A percentile compares a stretch with the other conserved stretches of the same genome.
Conservation (phyloP, 2,113 vertebrate genomes). For the Poecilia latipinna region DNA sequence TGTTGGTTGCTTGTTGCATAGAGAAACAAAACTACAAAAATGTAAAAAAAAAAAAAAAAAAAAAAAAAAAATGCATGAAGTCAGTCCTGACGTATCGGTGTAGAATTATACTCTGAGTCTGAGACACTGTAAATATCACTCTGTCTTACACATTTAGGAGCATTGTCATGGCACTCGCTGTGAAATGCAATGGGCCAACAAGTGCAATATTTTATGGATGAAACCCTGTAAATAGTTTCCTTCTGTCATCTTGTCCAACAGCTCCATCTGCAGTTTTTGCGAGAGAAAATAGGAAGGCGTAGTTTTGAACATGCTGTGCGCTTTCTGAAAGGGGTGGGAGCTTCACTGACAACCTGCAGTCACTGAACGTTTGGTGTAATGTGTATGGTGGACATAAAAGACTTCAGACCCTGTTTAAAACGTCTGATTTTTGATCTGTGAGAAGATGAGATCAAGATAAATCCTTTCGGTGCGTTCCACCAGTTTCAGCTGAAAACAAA, state of each 20-base stretch:
- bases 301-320: slow-evolving; percentile 43
- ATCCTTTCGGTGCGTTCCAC: not conserved
- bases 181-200: slow-evolving; percentile 97
- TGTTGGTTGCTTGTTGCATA: slow-evolving; percentile 59
- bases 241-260: slow-evolving; percentile 76
- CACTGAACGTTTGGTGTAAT: slow-evolving; percentile 34
- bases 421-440: not conserved
- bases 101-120: slow-evolving; percentile 81
- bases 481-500: not conserved
- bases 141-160: slow-evolving; percentile 77
- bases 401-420: not conserved
- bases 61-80: slow-evolving; percentile 85
- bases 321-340: slow-evolving; percentile 30
- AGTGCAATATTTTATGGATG: slow-evolving; percentile 98
- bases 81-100: slow-evolving; percentile 83
- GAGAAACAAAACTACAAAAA: slow-evolving; percentile 44
- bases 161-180: slow-evolving; percentile 83
- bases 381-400: slow-evolving; percentile 14
- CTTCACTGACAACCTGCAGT: slow-evolving; percentile 43
- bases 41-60: not conserved
- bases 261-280: slow-evolving; percentile 61
- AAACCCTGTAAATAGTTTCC: slow-evolving; percentile 90
- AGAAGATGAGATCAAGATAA: not conserved
- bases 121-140: slow-evolving; percentile 76
- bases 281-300: slow-evolving; percentile 43